A percentile compares a stretch with the other conserved stretches of the same genome.
phyloP scores from a whole-genome alignment of 2,888 invertebrate genomes.

The Margaritifera margaritifera region DNA sequence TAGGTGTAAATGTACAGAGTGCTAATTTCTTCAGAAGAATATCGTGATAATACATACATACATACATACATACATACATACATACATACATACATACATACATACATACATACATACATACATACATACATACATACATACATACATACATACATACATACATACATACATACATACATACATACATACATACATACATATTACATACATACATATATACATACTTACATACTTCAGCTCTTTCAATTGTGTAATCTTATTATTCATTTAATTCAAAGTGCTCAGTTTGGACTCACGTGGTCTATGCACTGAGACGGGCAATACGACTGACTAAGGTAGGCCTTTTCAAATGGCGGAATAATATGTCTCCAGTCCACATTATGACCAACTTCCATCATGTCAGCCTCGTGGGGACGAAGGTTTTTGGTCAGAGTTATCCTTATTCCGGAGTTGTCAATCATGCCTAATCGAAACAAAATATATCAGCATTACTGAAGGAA shows the following conservation, averaged over 20 bases:
- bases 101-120: too few species aligned
- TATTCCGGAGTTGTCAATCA: slow-evolving; percentile 77
- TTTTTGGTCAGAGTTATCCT: slow-evolving; percentile 85
- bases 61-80: too few species aligned
- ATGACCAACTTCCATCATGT: slow-evolving; percentile 76
- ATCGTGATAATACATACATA: too few species aligned
- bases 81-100: too few species aligned
- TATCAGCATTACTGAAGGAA: background rate
- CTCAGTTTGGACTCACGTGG: slow-evolving; percentile 76
- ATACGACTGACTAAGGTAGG: slow-evolving; percentile 86
- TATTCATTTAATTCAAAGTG: slow-evolving; percentile 37
- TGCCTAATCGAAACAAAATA: slow-evolving; percentile 69
- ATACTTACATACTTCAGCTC: too few species aligned
- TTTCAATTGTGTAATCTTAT: too few species aligned
- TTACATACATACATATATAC: too few species aligned
- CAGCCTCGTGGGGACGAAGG: slow-evolving; percentile 85
- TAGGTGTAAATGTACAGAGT: too few species aligned
- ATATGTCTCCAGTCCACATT: slow-evolving; percentile 82
- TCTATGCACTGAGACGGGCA: slow-evolving; percentile 87
- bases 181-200: too few species aligned
- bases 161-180: background rate
- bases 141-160: background rate
- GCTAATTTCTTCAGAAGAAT: too few species aligned
- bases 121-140: too few species aligned
- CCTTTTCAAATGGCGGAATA: slow-evolving; percentile 85